Conservation (phyloP, 2,888 invertebrate species). For the Tetragonisca angustula region DNA sequence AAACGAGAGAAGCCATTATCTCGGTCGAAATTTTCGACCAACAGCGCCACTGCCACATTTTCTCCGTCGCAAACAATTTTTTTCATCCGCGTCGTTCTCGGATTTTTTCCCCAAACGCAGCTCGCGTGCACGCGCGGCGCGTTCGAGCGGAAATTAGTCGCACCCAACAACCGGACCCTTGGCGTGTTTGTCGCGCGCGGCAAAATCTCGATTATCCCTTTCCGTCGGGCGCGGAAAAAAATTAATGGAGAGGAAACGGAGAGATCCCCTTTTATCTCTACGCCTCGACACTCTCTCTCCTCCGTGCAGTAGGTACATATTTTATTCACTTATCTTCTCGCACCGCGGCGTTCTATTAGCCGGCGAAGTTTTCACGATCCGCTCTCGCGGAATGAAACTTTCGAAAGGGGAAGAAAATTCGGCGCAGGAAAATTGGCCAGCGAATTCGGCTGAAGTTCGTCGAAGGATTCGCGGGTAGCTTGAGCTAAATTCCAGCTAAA, state of each 20-base stretch:
- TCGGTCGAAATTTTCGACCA: not conserved
- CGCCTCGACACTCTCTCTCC: not conserved
- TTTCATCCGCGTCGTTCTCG: not conserved
- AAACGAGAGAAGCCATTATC: not conserved
- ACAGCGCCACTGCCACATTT: not conserved
- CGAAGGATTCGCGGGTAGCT: slow-evolving; percentile 6
- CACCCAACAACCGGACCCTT: not conserved
- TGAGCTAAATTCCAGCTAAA: slow-evolving; percentile 1
- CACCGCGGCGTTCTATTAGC: not conserved
- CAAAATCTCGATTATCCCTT: slow-evolving; percentile 23
- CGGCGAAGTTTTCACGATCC: not conserved
- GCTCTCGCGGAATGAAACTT: not conserved
- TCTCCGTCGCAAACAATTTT: not conserved
- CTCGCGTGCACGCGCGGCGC: not conserved
- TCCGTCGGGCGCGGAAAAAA: not conserved
- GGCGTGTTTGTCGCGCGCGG: slow-evolving; percentile 9
- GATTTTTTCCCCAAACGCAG: not conserved
- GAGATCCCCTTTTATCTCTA: not conserved
- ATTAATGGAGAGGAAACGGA: slow-evolving; percentile 1
- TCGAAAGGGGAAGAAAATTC: not conserved
- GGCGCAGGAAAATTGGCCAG: not conserved
- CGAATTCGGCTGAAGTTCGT: slow-evolving; percentile 8
- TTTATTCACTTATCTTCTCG: not conserved
- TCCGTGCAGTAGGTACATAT: no score
- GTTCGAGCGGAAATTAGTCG: slow-evolving; percentile 19